phyloP scores from a whole-genome alignment of 2,797 vertebrate species.

The Alosa sapidissima region DNA sequence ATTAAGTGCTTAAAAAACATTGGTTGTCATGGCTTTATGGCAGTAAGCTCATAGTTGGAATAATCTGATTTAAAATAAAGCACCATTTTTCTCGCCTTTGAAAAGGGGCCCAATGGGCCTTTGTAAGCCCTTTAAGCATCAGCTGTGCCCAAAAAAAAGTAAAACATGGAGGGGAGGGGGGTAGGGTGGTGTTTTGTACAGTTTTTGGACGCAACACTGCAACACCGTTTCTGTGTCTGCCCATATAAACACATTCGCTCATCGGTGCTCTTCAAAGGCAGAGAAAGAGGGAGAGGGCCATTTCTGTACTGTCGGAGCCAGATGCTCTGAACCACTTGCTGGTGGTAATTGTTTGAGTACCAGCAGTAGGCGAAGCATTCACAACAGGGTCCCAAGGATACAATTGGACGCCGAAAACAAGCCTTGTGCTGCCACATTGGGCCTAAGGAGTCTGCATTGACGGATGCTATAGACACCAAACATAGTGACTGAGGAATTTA shows the following conservation, averaged over 20 bases:
- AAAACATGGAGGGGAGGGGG: background rate
- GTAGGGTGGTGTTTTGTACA: constrained; percentile 41
- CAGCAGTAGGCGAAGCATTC: constrained; percentile 75
- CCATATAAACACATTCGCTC: constrained; percentile 59
- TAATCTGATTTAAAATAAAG: constrained; percentile 63
- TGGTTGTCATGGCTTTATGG: constrained; percentile 67
- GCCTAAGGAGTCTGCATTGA: constrained; percentile 72
- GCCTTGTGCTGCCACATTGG: constrained; percentile 75
- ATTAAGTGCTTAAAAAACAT: constrained; percentile 57
- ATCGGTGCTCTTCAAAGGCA: constrained; percentile 64
- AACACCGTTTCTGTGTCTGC: constrained; percentile 42
- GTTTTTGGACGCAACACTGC: constrained; percentile 53
- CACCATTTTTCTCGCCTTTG: constrained; percentile 49
- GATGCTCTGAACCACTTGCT: constrained; percentile 75
- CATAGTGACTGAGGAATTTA: constrained; percentile 79
- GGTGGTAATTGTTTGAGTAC: constrained; percentile 74
- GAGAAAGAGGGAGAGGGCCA: constrained; percentile 62
- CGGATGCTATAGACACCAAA: constrained; percentile 77
- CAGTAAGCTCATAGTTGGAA: constrained; percentile 59
- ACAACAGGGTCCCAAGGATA: constrained; percentile 72
- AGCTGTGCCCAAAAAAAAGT: constrained; percentile 39
- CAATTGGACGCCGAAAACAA: constrained; percentile 74
- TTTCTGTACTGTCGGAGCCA: constrained; percentile 63
- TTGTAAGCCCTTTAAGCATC: constrained; percentile 49
- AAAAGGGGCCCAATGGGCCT: constrained; percentile 54